Percentiles rank a stretch among this genome's conserved stretches.
These are phyloP conservation scores for Hermetia illucens DNA, from an alignment of 1,140 invertebrate species.

Conservation along the genomic window DNA sequence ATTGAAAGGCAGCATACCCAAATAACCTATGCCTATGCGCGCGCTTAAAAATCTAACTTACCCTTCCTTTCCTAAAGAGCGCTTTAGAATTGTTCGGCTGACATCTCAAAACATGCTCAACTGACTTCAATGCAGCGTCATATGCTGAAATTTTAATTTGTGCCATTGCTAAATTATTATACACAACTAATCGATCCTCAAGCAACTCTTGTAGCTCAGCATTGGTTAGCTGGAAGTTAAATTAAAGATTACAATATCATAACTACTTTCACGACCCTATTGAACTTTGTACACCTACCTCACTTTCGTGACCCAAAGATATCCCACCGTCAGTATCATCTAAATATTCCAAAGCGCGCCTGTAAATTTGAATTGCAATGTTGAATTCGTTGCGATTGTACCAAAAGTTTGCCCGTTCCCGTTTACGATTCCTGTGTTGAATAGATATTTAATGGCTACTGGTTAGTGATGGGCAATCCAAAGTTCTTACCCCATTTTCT, in stretches of 20 bases:
- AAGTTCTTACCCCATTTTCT: conserved; percentile 45
- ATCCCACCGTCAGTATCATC: conserved; percentile 49
- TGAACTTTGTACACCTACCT: conserved; percentile 10
- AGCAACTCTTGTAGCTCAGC: conserved; percentile 44
- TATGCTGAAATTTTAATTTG: conserved; percentile 74
- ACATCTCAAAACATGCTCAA: conserved; percentile 63
- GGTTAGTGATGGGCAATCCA: conserved; percentile 1
- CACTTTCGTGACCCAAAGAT: conserved; percentile 22
- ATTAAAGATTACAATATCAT: not conserved
- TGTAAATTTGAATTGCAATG: conserved; percentile 69
- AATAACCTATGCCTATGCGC: too few species aligned
- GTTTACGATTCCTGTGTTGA: conserved; percentile 52
- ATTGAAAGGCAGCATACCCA: too few species aligned
- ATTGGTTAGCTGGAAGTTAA: conserved; percentile 32
- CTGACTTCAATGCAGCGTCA: conserved; percentile 64
- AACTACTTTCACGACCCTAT: not conserved
- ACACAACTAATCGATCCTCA: conserved; percentile 64
- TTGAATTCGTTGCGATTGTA: conserved; percentile 62
- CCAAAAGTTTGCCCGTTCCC: conserved; percentile 78
- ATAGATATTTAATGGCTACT: conserved; percentile 2
- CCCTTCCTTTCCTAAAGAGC: conserved; percentile 70
- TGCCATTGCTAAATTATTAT: conserved; percentile 81
- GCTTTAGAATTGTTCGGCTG: conserved; percentile 83
- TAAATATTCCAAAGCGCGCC: conserved; percentile 66
- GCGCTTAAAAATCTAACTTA: too few species aligned